Conservation (phyloP, 2,113 vertebrate species). For the Puntigrus tetrazona region DNA sequence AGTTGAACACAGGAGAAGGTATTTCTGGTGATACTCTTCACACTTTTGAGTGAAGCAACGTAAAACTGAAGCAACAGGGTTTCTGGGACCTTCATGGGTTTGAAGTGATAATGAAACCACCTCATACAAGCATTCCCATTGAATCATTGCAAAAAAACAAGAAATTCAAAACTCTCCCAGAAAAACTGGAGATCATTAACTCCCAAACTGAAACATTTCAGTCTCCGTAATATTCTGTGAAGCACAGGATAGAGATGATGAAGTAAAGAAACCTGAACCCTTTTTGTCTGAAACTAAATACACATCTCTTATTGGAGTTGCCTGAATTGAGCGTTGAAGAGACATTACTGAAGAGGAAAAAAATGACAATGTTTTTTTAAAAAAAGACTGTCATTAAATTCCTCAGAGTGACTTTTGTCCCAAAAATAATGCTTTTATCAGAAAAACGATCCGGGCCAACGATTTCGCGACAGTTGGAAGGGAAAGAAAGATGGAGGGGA, state of each 20-base stretch:
- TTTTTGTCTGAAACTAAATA: constrained; percentile 48
- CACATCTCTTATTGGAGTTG: constrained; percentile 51
- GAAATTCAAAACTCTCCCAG: not conserved
- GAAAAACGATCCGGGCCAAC: constrained; percentile 80
- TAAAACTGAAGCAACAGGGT: constrained; percentile 21
- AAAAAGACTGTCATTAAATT: constrained; percentile 67
- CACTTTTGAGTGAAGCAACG: constrained; percentile 65
- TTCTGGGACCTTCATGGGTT: not conserved
- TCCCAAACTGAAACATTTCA: constrained; percentile 7
- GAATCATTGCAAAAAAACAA: not conserved
- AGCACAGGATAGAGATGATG: constrained; percentile 17
- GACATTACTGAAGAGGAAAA: constrained; percentile 48
- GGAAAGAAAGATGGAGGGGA: constrained; percentile 72
- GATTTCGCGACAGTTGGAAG: constrained; percentile 77
- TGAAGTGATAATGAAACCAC: not conserved
- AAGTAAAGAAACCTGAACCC: constrained; percentile 53
- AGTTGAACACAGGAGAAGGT: constrained; percentile 66
- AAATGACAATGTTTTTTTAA: constrained; percentile 56
- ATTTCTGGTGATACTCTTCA: constrained; percentile 64
- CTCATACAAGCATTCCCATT: not conserved
- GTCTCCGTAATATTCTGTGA: constrained; percentile 33
- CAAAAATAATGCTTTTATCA: constrained; percentile 83
- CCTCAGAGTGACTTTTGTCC: constrained; percentile 78
- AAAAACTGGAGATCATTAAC: not conserved
- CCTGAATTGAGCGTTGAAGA: constrained; percentile 63